Evolutionary conservation across 2,888 invertebrate species (phyloP).

Genomic region (Clepsis dumicolana): DNA sequence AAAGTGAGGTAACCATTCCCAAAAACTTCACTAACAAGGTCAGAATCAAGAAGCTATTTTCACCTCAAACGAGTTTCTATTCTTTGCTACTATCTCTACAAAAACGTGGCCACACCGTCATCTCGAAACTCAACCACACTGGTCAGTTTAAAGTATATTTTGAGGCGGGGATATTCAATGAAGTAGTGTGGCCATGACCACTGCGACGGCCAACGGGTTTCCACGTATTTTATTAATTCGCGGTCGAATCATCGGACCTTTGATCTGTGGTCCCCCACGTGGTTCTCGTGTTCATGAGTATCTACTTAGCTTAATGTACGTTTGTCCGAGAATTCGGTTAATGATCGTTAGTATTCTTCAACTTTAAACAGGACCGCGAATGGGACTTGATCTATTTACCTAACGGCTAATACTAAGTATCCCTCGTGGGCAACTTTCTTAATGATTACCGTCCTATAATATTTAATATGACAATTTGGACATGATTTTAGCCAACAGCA

Average conservation of each 20-base stretch:
- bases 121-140: neutral
- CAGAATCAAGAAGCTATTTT: neutral
- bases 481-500: neutral
- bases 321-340: neutral
- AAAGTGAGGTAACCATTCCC: neutral
- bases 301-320: neutral
- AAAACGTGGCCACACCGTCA: neutral
- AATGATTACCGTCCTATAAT: too few relatives aligned
- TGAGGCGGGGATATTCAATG: neutral
- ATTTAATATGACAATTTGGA: too few relatives aligned
- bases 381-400: too few relatives aligned
- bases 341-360: neutral
- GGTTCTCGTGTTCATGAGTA: neutral
- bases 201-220: slow-evolving; percentile 15
- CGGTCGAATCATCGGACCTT: slow-evolving; percentile 17
- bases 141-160: neutral
- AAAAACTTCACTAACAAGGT: neutral
- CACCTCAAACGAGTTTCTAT: neutral
- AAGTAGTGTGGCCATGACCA: slow-evolving; percentile 9
- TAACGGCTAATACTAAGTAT: too few relatives aligned
- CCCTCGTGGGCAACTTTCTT: too few relatives aligned
- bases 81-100: slow-evolving; percentile 2
- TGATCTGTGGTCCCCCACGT: slow-evolving; percentile 21
- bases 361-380: too few relatives aligned
- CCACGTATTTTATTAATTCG: slow-evolving; percentile 13